Conservation (phyloP, 2,113 vertebrate genomes). For the Scalopus aquaticus region DNA sequence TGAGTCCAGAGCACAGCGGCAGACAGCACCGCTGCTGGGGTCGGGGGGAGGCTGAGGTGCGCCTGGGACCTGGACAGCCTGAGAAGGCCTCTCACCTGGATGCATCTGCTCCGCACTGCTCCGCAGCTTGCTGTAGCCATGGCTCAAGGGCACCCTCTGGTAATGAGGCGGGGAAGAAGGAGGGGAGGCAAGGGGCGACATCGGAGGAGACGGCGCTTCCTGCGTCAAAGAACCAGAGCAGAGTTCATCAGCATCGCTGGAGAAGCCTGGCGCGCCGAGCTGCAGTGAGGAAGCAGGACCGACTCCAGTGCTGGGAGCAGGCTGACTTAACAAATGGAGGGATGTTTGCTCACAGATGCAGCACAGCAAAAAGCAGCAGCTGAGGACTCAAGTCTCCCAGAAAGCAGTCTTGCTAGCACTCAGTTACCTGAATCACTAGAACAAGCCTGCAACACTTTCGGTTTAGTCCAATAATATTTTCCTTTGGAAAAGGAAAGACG, state of each 20-base stretch:
- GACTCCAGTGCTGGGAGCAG: neutral
- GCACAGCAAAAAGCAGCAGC: constrained; percentile 27
- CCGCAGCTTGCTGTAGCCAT: constrained; percentile 87
- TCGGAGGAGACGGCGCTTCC: constrained; percentile 89
- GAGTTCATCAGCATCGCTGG: constrained; percentile 60
- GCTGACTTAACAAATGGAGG: constrained; percentile 29
- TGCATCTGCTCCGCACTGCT: constrained; percentile 87
- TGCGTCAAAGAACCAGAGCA: constrained; percentile 83
- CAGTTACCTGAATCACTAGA: constrained; percentile 38
- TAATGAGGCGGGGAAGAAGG: constrained; percentile 90
- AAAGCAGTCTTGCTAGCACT: neutral
- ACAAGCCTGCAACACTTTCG: constrained; percentile 7
- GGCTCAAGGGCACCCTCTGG: constrained; percentile 85
- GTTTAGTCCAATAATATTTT: constrained; percentile 50
- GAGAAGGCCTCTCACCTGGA: constrained; percentile 81
- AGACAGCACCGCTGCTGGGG: constrained; percentile 63
- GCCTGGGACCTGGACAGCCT: constrained; percentile 11
- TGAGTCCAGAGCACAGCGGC: constrained; percentile 71
- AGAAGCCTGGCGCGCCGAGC: constrained; percentile 26
- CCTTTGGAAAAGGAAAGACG: constrained; percentile 57
- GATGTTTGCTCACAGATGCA: constrained; percentile 22
- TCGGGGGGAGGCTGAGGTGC: too few species aligned
- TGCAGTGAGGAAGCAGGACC: constrained; percentile 35
- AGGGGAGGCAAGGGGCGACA: constrained; percentile 89
- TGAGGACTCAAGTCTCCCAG: constrained; percentile 46